Conservation (phyloP, 2,797 vertebrate species). For the Microtus californicus region DNA sequence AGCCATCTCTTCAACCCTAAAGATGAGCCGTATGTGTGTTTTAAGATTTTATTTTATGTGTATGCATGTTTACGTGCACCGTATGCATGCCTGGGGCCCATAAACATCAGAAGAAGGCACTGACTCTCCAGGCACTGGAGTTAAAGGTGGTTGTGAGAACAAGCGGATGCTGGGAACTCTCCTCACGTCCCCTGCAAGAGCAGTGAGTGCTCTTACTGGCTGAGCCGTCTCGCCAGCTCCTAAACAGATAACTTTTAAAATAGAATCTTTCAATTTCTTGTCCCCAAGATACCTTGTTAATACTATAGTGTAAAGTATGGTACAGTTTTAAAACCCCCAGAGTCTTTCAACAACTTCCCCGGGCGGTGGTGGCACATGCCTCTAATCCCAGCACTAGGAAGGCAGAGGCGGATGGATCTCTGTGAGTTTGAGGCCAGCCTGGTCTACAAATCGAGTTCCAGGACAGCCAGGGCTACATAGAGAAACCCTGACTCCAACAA, state of each 20-base stretch:
- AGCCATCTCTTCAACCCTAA: not conserved
- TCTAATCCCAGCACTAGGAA: not conserved
- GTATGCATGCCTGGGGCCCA: not conserved
- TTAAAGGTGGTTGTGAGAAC: not conserved
- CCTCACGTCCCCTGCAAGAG: not conserved
- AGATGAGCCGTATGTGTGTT: not conserved
- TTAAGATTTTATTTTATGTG: not conserved
- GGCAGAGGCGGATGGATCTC: not conserved
- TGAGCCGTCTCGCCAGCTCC: not conserved
- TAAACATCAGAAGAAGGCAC: not conserved
- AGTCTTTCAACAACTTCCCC: not conserved
- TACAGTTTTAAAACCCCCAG: not conserved
- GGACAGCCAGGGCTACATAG: not conserved
- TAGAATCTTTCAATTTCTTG: not conserved
- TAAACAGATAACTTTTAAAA: not conserved
- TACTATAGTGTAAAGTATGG: not conserved
- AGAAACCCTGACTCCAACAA: not conserved
- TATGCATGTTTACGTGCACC: not conserved
- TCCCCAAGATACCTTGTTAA: not conserved
- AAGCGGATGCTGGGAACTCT: not conserved
- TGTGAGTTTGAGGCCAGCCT: not conserved
- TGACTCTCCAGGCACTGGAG: not conserved
- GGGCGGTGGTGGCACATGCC: not conserved
- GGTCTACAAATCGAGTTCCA: not conserved
- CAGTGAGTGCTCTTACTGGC: no score